Conservation (phyloP, 1,140 invertebrate genomes). For the Eumeta japonica region DNA sequence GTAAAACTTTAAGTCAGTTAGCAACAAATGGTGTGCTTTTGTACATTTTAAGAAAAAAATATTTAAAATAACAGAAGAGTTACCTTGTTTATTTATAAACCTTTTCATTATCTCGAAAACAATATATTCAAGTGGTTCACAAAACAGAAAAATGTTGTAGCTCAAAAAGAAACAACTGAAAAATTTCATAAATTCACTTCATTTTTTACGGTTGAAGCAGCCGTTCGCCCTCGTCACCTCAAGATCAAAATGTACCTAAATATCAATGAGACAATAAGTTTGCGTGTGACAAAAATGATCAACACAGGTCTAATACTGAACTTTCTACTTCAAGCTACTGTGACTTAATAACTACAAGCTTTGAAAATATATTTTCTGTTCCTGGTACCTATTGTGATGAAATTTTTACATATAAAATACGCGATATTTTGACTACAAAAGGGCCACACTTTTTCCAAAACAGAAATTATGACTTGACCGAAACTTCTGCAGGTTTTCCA, state of each 20-base stretch:
- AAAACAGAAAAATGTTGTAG: no score
- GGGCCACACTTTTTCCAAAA: constrained; percentile 14
- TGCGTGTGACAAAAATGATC: constrained; percentile 9
- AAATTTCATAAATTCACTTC: constrained; percentile 7
- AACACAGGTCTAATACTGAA: constrained; percentile 8
- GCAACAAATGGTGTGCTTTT: constrained; percentile 1
- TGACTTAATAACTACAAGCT: constrained; percentile 4
- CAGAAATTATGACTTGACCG: constrained; percentile 10
- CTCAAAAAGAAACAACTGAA: constrained; percentile 9
- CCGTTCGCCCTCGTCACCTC: constrained; percentile 1
- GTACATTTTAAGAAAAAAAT: no score
- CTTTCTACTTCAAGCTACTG: constrained; percentile 7
- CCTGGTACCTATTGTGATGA: constrained; percentile 13
- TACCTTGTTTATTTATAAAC: no score
- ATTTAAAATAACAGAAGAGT: not conserved
- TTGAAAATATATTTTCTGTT: constrained; percentile 7
- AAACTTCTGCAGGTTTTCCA: no score
- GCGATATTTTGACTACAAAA: constrained; percentile 13
- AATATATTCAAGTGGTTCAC: no score
- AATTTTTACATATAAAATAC: constrained; percentile 12
- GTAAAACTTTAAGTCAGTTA: constrained; percentile 9
- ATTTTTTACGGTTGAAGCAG: constrained; percentile 1
- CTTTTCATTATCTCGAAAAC: no score
- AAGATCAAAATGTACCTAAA: constrained; percentile 4
- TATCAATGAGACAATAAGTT: constrained; percentile 2